Base-by-base conservation (phyloP, 1,140 invertebrate genomes). In the Hylyphantes graminicola region DNA sequence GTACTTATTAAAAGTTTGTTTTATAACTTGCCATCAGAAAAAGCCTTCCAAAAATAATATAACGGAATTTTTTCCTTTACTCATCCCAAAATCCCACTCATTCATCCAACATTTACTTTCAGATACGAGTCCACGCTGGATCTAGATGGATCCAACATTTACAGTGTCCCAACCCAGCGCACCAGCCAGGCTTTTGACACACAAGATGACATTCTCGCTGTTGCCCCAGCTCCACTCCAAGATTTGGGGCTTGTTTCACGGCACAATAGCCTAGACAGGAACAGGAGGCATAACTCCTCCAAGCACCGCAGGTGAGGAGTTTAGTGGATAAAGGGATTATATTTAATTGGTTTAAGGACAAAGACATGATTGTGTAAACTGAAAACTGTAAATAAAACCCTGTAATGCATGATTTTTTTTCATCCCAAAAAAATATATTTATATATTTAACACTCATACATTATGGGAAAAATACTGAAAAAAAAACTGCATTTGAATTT, bases 101-200 rank as follows among this genome's bases (percentile, higher is more conserved):
- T 35, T 35, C 35, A 35, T 35, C 35, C 35, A 35, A 35, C 35
- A 35, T 35, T 1, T 35, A 35, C 35, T 61, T 82, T n/a, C 9
- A 86, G 85, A 50, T 86, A 83, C 68, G 85, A 86, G 74, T 82
- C 85, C n/a, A 83, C 79, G 9, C 63, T 86, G 51, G 72, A 86
- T 85, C 87, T 70, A 68, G 86, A 86, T 17, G 83, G 79, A 54
- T 86, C 86, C 12, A 90, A 90, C 63, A 85, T 90, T 19, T 90
- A 90, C 87, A 90, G 89, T 81, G 88, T 89, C 51, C 88, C 89
- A 21, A 90, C 88, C 68, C 89, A 90, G 77, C 86, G 89, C 70
- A 89, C 89, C 13, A 88, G 88, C 75, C 88, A 90, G 78, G 89
- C 89, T 79, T 89, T 89, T 65, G 87, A 88, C 57, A 87, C 87